Evolutionary conservation across 2,888 invertebrate genomes (phyloP), one percentile per base, ranked within the genome.

Genomic region (Aquatica leii): DNA sequence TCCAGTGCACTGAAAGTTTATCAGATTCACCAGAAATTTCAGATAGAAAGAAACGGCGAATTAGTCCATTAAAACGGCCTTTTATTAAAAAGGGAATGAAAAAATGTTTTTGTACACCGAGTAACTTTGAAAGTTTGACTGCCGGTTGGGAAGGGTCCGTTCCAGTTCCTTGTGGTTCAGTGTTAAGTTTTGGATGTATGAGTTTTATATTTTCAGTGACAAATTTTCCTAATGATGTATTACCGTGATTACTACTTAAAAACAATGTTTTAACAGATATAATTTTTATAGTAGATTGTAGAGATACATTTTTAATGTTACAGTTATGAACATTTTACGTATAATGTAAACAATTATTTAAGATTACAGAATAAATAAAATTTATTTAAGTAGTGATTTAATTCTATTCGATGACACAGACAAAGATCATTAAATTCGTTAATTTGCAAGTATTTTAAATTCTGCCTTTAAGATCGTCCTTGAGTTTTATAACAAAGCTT

Each of bases 71-170:
- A 62, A 70, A 72, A 62, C 77, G 73, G 59, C 79, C 57, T 62
- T 76, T 67, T 48, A 77, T 75, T 18, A 66, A 69, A 21, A 79
- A 80, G 56, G 81, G 80, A 79, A 75, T 77, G 0, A 74, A 74
- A 62, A 80, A 80, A 64, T 81, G 81, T 67, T 74, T 74, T 62
- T 82, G 82, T 66, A 69, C 62, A 18, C 59, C 57, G n/a, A 60
- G 59, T 18, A 60, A 58, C 11, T 67, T 70, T 8, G 78, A 78
- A 58, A 76, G 76, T 8, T 75, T 84, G 73, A 80, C 82, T 52
- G 82, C 84, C 18, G 92, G 92, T 43, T 96, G 95, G 95, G 96
- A 97, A 82, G 95, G 94, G 65, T 89, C 95, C 1, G 95, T 95
- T 11, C 84, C 95, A 63, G 83, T 97, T 53, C 86, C 90, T 65